Percentiles rank a stretch among this genome's conserved stretches.
These are phyloP conservation scores for Parasteatoda tepidariorum DNA, from an alignment of 1,140 invertebrate genomes.

Conservation along the genomic window DNA sequence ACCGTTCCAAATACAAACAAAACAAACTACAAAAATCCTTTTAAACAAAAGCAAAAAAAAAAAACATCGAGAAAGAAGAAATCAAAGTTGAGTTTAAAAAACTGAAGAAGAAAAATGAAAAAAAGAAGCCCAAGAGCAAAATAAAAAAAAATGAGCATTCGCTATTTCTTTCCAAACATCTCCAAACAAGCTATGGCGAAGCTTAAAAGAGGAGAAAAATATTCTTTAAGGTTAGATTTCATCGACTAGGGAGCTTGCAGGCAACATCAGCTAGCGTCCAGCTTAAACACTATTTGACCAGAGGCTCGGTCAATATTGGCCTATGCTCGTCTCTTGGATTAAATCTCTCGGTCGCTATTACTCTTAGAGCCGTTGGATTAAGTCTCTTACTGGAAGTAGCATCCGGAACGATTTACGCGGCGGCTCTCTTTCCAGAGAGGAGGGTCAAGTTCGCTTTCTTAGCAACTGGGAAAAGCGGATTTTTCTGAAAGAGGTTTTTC, in stretches of 20 bases:
- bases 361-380: conserved; percentile 31
- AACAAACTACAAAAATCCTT: no score
- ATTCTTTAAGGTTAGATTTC: conserved; percentile 54
- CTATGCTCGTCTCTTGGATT: conserved; percentile 48
- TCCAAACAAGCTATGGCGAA: conserved; percentile 14
- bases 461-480: not conserved
- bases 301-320: conserved; percentile 55
- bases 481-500: not conserved
- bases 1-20: no score
- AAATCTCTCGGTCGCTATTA: conserved; percentile 51
- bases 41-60: no score
- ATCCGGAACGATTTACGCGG: conserved; percentile 15
- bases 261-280: conserved; percentile 10
- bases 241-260: not conserved
- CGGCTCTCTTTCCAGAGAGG: conserved; percentile 15
- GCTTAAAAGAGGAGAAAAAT: conserved; percentile 53
- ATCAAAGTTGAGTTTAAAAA: not conserved
- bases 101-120: not conserved
- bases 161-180: conserved; percentile 27
- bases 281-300: conserved; percentile 57
- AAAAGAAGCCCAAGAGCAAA: not conserved
- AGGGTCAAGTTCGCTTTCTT: not conserved
- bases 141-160: conserved; percentile 6
- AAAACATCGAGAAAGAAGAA: not conserved
- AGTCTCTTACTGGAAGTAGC: conserved; percentile 4